Evolutionary conservation across 2,888 invertebrate genomes (phyloP), one percentile per base, ranked within the genome.

Genomic region (Cephus pulcher): DNA sequence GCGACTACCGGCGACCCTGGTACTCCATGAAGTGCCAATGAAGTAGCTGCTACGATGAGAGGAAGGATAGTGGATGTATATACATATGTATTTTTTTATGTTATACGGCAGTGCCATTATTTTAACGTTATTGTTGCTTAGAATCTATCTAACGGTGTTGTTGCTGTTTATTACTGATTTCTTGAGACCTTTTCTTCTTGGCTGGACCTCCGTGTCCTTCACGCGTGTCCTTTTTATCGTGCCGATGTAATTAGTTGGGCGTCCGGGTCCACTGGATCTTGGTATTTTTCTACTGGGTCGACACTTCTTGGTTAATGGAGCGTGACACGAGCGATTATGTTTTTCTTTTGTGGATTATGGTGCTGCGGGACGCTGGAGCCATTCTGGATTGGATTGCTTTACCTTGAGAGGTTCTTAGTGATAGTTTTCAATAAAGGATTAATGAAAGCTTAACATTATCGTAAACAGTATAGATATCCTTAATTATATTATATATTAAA

Each of bases 11-110:
- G 78, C 76, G 74, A 80, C 78, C 75, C 75, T 56, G 74, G 69
- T 75, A 75, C 79, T 80, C 79, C 78, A 74, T 80, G 81, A 80
- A 81, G 77, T 71, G 78, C 76, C 78, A 76, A 79, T 82, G 69
- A 69, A 82, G 79, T 80, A 33, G 69, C 56, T 56, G 23, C 1
- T 15, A 56, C 56, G 76, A 74, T 32, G 32, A 32, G 75, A 77
- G 76, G 78, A 75, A 78, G 79, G 76, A 56, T 56, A 23, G 9
- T 23, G 9, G 40, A 35, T 40, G 40, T 15, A 2, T 56, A 23
- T 15, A 40, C 2, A 40, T 56, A 23, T 23, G 56, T 56, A 9
- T 9, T 23, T 40, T 40, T 56, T 56, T 56, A 56, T 9, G 9
- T 56, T 23, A 23, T 33, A 34, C 71, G 12, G 1, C 1, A 32